Base-by-base conservation (phyloP, 2,888 invertebrate genomes). In the Cyclophora albipunctata region DNA sequence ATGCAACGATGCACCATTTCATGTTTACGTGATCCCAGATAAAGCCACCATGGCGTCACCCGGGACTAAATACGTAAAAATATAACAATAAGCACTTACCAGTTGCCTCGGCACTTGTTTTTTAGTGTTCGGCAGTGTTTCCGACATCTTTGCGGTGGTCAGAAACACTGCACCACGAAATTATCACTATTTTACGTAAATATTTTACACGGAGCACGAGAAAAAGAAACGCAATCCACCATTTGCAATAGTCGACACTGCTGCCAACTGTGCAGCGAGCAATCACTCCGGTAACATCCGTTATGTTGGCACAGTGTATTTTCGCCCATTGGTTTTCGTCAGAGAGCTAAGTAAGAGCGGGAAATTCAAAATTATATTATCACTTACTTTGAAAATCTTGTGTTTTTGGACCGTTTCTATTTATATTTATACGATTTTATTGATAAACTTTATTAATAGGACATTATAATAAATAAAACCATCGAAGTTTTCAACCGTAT, bases 21-120 rank as follows among this genome's bases (percentile, higher is more conserved):
- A 83, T 89, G 89, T 89, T 90, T 91, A 91, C 91, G 91, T 91
- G 91, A 90, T 90, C 87, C 88, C 87, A 88, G 89, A 89, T 88
- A 88, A 85, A 86, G 86, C 88, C 90, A 90, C 90, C 90, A 91
- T 91, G 91, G 91, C 91, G 91, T 90, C 89, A 89, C 88, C 86
- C 88, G 85, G 87, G 88, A 87, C 87, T 81, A 84, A 85, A 87
- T 87, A 85, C 79, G 84, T 79, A 85, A 82, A 87, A 84, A 80
- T 73, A 58, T 80, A 81, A 84, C 81, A 83, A 81, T 81, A 80
- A 85, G 79, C 80, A 90, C 91, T 91, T 80, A 91, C 91, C 90
- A 91, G 87, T 71, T 91, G 91, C 66, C 91, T 89, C 59, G 91
- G 80, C 71, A 90, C 88, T 80, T 90, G 90, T 81, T 90, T 89